phyloP scores from a whole-genome alignment of 2,113 vertebrate species.

The Odobenus rosmarus region DNA sequence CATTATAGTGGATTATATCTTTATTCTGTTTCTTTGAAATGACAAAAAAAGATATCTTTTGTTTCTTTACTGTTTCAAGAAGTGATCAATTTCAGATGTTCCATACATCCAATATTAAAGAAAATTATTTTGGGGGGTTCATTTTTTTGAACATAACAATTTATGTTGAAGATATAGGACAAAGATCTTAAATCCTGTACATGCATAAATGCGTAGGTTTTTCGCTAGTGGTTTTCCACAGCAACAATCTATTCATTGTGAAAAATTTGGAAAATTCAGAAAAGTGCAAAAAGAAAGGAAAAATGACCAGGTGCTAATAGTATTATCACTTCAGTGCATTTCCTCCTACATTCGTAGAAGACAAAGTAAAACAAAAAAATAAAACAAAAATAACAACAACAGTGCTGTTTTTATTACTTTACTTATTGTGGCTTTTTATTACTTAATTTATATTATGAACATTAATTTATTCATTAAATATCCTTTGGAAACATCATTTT shows the following conservation, averaged over 20 bases:
- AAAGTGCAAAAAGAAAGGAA: background rate
- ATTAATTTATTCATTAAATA: background rate
- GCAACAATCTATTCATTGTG: background rate
- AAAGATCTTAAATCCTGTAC: background rate
- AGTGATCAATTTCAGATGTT: background rate
- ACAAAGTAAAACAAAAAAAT: background rate
- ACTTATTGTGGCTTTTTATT: background rate
- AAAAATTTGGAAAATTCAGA: background rate
- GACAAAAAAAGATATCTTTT: background rate
- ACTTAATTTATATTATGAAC: background rate
- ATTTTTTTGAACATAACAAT: background rate
- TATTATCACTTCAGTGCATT: background rate
- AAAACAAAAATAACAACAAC: background rate
- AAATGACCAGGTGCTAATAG: background rate
- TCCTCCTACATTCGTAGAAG: background rate
- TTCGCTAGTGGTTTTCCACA: background rate
- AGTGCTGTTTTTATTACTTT: background rate
- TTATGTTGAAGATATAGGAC: background rate
- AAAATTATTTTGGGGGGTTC: background rate
- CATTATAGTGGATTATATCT: background rate
- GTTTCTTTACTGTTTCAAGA: background rate
- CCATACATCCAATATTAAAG: background rate
- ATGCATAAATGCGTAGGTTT: background rate
- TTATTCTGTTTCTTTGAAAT: background rate
- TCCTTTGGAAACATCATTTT: background rate